Evolutionary conservation across 2,113 vertebrate species (phyloP).

Genomic region (Chionomys nivalis): DNA sequence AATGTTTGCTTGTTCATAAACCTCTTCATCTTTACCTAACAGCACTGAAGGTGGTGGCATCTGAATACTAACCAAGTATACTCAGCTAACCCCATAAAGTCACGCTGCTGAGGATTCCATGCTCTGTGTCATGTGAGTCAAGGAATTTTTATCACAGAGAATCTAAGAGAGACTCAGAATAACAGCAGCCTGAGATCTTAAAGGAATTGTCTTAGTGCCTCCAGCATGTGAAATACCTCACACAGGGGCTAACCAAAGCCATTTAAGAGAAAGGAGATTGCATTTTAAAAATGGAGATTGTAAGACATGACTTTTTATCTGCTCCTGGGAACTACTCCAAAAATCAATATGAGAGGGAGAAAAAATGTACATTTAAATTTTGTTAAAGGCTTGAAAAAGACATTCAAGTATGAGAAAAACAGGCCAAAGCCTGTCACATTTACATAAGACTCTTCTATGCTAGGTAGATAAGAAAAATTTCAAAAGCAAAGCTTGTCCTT

Average conservation of each 20-base stretch:
- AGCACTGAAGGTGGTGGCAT: not conserved
- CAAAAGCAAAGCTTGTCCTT: not conserved
- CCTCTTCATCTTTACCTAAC: not conserved
- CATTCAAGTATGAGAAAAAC: not conserved
- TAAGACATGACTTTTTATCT: not conserved
- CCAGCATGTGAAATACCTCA: not conserved
- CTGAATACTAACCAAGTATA: not conserved
- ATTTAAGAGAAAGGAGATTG: not conserved
- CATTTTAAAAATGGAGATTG: not conserved
- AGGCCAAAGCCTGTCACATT: not conserved
- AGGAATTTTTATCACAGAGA: not conserved
- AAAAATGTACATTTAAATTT: not conserved
- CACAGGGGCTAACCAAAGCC: not conserved
- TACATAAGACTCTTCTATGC: not conserved
- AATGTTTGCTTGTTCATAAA: not conserved
- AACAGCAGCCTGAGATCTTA: not conserved
- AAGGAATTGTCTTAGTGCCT: not conserved
- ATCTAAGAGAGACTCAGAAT: not conserved
- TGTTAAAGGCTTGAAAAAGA: not conserved
- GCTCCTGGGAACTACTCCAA: not conserved
- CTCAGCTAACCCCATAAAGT: not conserved
- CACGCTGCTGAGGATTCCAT: not conserved
- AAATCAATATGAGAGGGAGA: not conserved
- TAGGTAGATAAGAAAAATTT: not conserved
- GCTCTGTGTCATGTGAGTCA: accelerated